Base-by-base conservation (phyloP, 2,797 vertebrate genomes). In the Glyptemys insculpta region DNA sequence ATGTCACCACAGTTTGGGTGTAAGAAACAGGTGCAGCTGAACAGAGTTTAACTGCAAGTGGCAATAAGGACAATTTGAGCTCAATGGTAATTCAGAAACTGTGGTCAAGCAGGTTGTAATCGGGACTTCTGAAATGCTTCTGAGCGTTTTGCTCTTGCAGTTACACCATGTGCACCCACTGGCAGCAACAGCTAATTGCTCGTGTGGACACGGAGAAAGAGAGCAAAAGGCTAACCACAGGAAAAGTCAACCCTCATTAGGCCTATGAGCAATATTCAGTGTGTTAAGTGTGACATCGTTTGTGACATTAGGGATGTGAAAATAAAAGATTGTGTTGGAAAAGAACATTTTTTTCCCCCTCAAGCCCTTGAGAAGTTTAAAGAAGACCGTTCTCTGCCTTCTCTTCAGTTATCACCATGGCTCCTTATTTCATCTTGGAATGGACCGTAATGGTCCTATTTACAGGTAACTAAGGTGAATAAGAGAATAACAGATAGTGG, bases 391-490 rank as follows among this genome's bases (percentile, higher is more conserved):
- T 41, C 47, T 87, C 3, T 44, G 91, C 3, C 25, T 0, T 47
- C 85, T 87, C 68, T 54, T 85, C 49, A 53, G 11, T 50, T 44
- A 82, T 79, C 44, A 11, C 50, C 0, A 97, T 97, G 97, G 41
- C 9, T 0, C 29, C 62, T 62, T 41, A 0, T 1, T 27, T 92
- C 85, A 87, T 68, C 50, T 2, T 56, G 80, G 78, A 0, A 19
- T 96, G 94, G 87, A 49, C 50, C 80, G 53, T 97, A 52, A 89
- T 97, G 79, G 5, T 93, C 31, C 52, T 95, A 19, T 65, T 91
- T 37, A 15, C 96, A 95, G 97, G 97, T 97, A 97, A 97, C 12
- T 27, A 4, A 7, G 12, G 80, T 12, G 41, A 11, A 27, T 62
- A 18, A 88, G 12, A 1, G 7, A 0, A 19, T 16, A 52, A 31